Conservation (phyloP, 2,888 invertebrate genomes). For the Anthrax anthrax region DNA sequence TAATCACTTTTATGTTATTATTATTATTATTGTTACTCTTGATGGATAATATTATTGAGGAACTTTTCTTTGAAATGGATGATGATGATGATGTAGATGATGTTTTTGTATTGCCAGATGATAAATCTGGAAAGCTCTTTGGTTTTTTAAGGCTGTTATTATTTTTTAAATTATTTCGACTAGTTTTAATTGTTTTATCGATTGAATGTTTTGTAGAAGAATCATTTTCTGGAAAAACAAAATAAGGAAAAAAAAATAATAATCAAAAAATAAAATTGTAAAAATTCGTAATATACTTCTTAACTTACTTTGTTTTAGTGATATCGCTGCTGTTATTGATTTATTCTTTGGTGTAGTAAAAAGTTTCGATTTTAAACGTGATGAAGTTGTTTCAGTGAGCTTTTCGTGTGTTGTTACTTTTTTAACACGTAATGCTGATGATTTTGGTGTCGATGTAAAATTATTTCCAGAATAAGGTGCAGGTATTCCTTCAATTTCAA, state of each 20-base stretch:
- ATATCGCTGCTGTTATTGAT: background rate
- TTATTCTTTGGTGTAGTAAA: background rate
- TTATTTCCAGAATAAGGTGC: background rate
- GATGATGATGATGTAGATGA: no score
- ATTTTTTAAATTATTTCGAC: constrained; percentile 4
- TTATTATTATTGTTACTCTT: background rate
- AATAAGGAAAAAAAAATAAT: background rate
- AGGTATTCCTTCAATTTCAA: constrained; percentile 1
- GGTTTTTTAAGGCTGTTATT: constrained; percentile 7
- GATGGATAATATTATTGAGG: background rate
- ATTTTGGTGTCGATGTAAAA: constrained; percentile 2
- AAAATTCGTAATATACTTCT: no score
- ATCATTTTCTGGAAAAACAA: constrained; percentile 2
- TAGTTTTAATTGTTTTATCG: constrained; percentile 1
- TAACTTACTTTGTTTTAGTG: background rate
- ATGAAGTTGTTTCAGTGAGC: constrained; percentile 1
- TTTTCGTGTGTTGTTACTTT: constrained; percentile 3
- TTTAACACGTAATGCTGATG: background rate
- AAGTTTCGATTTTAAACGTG: background rate
- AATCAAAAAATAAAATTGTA: no score
- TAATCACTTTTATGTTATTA: constrained; percentile 4
- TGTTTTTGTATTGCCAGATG: background rate
- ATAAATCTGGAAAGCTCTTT: constrained; percentile 8
- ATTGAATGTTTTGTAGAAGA: background rate
- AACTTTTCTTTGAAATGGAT: background rate